Evolutionary conservation across 2,797 vertebrate genomes (phyloP).

Genomic region (Hipposideros larvatus): DNA sequence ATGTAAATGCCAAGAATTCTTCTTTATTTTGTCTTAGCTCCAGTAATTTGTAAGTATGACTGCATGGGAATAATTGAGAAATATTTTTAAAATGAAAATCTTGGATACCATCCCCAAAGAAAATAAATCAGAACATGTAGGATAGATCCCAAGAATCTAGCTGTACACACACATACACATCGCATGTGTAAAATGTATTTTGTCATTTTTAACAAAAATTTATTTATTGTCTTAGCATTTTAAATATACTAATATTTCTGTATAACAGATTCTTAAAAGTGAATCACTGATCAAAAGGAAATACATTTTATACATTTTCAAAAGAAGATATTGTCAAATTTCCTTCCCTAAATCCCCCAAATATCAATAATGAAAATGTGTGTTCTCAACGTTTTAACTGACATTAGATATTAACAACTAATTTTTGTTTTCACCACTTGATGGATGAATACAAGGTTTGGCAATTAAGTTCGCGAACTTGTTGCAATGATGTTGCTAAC

Average conservation of each 20-base stretch:
- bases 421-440: background rate
- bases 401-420: background rate
- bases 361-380: background rate
- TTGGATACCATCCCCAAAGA: background rate
- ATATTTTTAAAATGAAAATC: slow-evolving; percentile 26
- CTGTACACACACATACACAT: background rate
- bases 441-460: background rate
- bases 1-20: background rate
- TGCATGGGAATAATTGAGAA: background rate
- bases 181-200: background rate
- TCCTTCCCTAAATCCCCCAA: background rate
- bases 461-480: too few species aligned
- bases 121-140: background rate
- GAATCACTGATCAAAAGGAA: background rate
- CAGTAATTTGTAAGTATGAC: background rate
- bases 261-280: background rate
- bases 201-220: background rate
- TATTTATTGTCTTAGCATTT: background rate
- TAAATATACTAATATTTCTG: background rate
- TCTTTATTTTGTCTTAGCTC: background rate
- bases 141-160: background rate
- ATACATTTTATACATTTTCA: background rate
- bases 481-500: too few species aligned
- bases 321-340: background rate
- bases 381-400: background rate